A percentile compares a stretch with the other conserved stretches of the same genome.
These are phyloP conservation scores for Phytoseiulus persimilis DNA, from an alignment of 2,888 invertebrate species.

Conservation along the genomic window DNA sequence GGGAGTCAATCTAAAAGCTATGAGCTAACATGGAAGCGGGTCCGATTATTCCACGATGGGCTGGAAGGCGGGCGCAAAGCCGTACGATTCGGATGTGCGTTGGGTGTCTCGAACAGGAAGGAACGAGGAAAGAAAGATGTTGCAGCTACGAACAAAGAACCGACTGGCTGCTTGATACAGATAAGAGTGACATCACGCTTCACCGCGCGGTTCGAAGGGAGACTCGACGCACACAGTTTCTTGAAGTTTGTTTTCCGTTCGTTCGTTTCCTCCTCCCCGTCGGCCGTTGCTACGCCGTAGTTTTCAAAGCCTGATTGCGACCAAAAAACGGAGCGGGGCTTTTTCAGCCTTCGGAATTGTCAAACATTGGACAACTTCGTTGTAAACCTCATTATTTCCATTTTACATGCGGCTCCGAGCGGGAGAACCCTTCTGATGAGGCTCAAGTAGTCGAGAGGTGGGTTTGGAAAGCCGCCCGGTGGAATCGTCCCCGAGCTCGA, in stretches of 20 bases:
- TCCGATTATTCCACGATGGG: not conserved
- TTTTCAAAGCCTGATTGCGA: not conserved
- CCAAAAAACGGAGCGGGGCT: not conserved
- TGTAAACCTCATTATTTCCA: not conserved
- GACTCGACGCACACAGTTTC: not conserved
- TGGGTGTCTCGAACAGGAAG: not conserved
- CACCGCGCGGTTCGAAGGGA: not conserved
- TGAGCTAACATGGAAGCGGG: no score
- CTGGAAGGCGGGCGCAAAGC: not conserved
- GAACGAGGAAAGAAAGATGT: not conserved
- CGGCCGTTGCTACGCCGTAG: not conserved
- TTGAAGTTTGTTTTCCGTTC: constrained; percentile 5
- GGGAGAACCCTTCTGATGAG: not conserved
- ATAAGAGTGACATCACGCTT: not conserved
- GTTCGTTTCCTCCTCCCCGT: not conserved
- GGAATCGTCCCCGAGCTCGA: not conserved
- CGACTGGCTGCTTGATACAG: not conserved
- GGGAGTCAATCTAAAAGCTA: no score
- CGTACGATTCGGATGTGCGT: not conserved
- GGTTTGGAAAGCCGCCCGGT: not conserved
- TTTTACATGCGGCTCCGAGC: not conserved
- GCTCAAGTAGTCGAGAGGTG: not conserved
- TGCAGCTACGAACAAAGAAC: not conserved
- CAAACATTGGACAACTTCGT: not conserved
- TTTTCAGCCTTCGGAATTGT: not conserved